A percentile compares a stretch with the other conserved stretches of the same genome.
These are phyloP conservation scores for Pheosia gnoma DNA, from an alignment of 2,888 invertebrate species.

Conservation along the genomic window DNA sequence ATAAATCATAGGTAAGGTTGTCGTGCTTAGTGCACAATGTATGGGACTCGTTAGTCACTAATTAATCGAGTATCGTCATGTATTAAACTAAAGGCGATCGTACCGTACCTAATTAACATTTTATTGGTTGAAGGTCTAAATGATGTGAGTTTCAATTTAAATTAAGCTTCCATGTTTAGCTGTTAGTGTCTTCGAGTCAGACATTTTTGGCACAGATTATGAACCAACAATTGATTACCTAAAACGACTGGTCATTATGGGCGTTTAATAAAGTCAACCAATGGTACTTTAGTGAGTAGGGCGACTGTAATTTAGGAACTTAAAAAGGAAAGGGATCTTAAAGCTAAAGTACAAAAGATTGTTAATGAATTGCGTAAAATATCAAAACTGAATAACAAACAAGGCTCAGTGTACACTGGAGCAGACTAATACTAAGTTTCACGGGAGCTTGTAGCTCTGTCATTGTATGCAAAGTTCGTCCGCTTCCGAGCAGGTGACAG, in stretches of 20 bases:
- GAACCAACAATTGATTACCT: no score
- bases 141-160: background rate
- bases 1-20: slow-evolving; percentile 40
- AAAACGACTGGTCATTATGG: no score
- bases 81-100: slow-evolving; percentile 14
- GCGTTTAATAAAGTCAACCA: no score
- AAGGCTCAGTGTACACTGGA: slow-evolving; percentile 13
- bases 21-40: slow-evolving; percentile 7
- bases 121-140: background rate
- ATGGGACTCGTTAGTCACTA: slow-evolving; percentile 19
- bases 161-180: background rate
- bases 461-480: slow-evolving; percentile 76
- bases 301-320: no score
- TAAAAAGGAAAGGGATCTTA: no score
- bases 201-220: no score
- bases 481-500: slow-evolving; percentile 58
- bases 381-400: slow-evolving; percentile 13
- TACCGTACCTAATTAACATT: slow-evolving; percentile 3
- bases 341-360: background rate
- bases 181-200: no score
- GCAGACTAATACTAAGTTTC: slow-evolving; percentile 24
- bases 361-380: slow-evolving; percentile 17
- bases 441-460: slow-evolving; percentile 65
- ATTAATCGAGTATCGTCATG: slow-evolving; percentile 24
- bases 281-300: no score